A percentile compares a stretch with the other conserved stretches of the same genome.
Conservation (phyloP, 2,888 invertebrate genomes). For the Flexamia atlantica region DNA sequence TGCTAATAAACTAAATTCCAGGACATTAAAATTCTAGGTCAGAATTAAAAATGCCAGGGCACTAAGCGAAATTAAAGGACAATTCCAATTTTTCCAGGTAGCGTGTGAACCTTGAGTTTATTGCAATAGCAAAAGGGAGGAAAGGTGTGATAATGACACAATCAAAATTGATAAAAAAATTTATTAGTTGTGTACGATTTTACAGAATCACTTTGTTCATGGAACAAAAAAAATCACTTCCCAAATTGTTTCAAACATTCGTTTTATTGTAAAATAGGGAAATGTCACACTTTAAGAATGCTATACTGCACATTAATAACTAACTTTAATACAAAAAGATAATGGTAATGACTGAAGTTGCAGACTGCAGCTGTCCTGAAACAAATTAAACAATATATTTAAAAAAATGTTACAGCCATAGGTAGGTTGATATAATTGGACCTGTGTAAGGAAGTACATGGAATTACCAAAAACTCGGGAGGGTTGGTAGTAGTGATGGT, state of each 20-base stretch:
- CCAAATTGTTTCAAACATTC: neutral
- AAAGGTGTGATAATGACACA: neutral
- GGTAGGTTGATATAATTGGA: no score
- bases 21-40: no score
- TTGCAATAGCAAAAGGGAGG: neutral
- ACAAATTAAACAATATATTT: neutral
- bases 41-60: no score
- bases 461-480: no score
- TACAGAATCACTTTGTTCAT: conserved; percentile 52
- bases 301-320: neutral
- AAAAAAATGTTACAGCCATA: no score
- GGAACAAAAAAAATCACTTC: conserved; percentile 41
- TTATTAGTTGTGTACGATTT: neutral
- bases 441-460: no score
- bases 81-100: no score
- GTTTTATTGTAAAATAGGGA: conserved; percentile 30
- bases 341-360: conserved; percentile 22
- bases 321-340: conserved; percentile 24
- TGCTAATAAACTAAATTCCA: no score
- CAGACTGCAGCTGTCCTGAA: neutral
- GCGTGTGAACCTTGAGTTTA: no score
- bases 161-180: conserved; percentile 37
- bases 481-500: no score
- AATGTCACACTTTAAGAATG: conserved; percentile 35
- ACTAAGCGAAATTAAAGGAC: no score